Base-by-base conservation (phyloP, 2,113 vertebrate species). In the Tragelaphus scriptus region DNA sequence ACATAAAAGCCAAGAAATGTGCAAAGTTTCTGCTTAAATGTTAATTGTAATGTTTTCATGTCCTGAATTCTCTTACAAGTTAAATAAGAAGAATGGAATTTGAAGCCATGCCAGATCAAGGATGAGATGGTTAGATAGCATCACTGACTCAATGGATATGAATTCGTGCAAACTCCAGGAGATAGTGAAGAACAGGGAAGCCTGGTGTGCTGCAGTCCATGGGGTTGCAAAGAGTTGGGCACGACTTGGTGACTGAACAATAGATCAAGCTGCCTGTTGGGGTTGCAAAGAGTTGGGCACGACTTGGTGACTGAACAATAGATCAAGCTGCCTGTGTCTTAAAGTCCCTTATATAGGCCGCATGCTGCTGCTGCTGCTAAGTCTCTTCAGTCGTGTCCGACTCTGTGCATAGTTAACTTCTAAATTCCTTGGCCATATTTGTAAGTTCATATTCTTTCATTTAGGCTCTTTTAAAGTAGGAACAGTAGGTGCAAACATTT, bases 391-490 rank as follows among this genome's bases (percentile, higher is more conserved):
- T 61, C 26, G 1, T 6, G 26, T 28, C 59, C 2, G 1, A 28
- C 59, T 61, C 59, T 28, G 11, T 61, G n/a, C 49, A 44, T 47
- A 40, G 40, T 55, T 58, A 85, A 68, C 55, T 21, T 77, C 32
- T 26, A 56, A 90, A 59, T 90, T 85, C 47, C 23, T 80, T 77
- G 77, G 71, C 53, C 44, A 44, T 53, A n/a, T 88, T 88, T 93
- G 25, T 96, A 94, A 90, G 25, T 96, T 77, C 77, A 21, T 59
- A 65, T 59, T 96, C 75, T 96, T 95, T 95, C 47, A 90, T 71
- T 90, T 87, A 55, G 36, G 49, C 59, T 94, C 8, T 49, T 95
- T 75, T 81, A 55, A 85, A 88, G 81, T 86, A 79, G 80, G 26
- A 80, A 55, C 15, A 56, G 58, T 65, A 90, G 88, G 77, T 88